Evolutionary conservation across 1,140 invertebrate genomes (phyloP), one percentile per base, ranked within the genome.

Genomic region (Matsumurasca onukii): DNA sequence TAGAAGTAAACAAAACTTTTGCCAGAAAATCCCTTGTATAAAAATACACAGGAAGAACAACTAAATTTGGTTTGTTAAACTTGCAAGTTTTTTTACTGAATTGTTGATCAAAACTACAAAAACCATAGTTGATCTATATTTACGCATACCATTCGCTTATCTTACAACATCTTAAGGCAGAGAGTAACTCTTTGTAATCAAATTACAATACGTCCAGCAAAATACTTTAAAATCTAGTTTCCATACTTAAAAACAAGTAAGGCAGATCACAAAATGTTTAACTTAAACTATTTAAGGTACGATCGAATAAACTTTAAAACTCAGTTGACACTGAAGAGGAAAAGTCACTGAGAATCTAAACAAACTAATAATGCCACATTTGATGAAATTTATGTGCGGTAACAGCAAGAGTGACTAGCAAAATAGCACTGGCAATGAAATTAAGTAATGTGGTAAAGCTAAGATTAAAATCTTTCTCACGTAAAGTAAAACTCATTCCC

Each of bases 311-410:
- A 27, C 2, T 13, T 27, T 52, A 22, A 27, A 27, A 59, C 12
- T 59, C 55, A 59, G 25, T 15, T 12, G 24, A 22, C 15, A 59
- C 25, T 25, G 24, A 27, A 29, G 15, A 59, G 30, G 2, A 59
- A 13, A 59, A 29, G 22, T 27, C 22, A 59, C 30, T 27, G 15
- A 59, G 22, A 27, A 22, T 22, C 22, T 22, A 29, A 5, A 5
- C 25, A 12, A 27, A 59, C 55, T 59, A 59, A 29, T 59, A 59
- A 59, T 59, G 55, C 55, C 55, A 59, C 55, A 59, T 59, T 27
- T 59, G 22, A 59, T 29, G 2, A 59, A 59, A 22, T 59, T 51
- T 20, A 51, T 51, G 49, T 25, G 55, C 30, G 55, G 55, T 59
- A 59, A 59, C 55, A 29, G 55, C 24, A 59, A 29, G 25, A 22